Evolutionary conservation across 2,113 vertebrate species (phyloP), one percentile per base, ranked within the genome.

Genomic region (Phalacrocorax pelagicus): DNA sequence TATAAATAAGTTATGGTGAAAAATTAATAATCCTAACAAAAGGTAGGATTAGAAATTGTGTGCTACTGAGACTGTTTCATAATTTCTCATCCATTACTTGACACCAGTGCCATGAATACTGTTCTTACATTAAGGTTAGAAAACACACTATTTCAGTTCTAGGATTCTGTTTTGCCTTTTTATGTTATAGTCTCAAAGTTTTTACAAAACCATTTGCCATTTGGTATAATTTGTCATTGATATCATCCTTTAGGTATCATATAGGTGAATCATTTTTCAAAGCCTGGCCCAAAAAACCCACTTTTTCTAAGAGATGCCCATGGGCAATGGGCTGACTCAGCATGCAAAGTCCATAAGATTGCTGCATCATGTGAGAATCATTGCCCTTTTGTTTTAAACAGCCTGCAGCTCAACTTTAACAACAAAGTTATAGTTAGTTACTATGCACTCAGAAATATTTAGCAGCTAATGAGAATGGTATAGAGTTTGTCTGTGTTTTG

Each of bases 301-400:
- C 8, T 52, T 67, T 90, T 79, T 49, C 14, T 34, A 18, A 61
- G 19, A 74, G 15, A 4, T 51, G 6, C 7, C 12, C 7, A 12
- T 13, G 8, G 6, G 3, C 34, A 80, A 40, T 15, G 14, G 5
- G 9, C 14, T 85, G 21, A 84, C 9, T 81, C 13, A 49, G 8
- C 5, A 11, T 18, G 6, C 5, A 58, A 15, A 0, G 1, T 20
- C 42, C 12, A 1, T 55, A 22, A 59, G 14, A 47, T 23, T 67
- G 19, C 14, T n/a, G 40, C 32, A 29, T 63, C 36, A 46, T 52
- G 10, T 30, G 8, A 79, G 42, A 57, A 32, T 55, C 10, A 20
- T 23, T 67, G 40, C 19, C 8, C 18, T 72, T 67, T 67, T 72
- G 9, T 79, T 87, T 91, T 73, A 73, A 55, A 62, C 0, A 1